These are phyloP conservation scores for Adelges cooleyi DNA, from an alignment of 1,140 invertebrate species.

Conservation along the genomic window DNA sequence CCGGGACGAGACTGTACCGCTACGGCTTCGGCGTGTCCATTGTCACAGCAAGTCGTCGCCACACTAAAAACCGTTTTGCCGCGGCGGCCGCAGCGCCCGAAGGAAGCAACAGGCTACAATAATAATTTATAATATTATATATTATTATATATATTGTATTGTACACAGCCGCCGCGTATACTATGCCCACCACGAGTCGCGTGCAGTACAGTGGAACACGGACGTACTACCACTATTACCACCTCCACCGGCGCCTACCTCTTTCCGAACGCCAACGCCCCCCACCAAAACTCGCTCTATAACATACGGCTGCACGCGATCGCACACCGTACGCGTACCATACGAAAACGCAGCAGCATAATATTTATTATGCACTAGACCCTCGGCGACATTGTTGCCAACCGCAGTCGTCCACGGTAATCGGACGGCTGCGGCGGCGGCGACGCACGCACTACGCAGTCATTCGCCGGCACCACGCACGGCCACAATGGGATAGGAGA, in stretches of 20 bases:
- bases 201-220: no score
- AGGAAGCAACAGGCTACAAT: slow-evolving; percentile 18
- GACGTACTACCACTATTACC: no score
- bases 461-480: no score
- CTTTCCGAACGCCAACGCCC: background rate
- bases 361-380: background rate
- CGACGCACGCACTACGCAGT: background rate
- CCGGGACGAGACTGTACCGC: background rate
- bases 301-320: background rate
- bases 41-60: slow-evolving; percentile 14
- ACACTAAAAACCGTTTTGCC: slow-evolving; percentile 16
- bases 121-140: no score
- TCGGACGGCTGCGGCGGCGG: no score
- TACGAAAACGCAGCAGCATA: no score
- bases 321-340: background rate
- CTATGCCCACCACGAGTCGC: no score
- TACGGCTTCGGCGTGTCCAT: slow-evolving; percentile 22
- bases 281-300: background rate
- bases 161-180: background rate
- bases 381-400: slow-evolving; percentile 14
- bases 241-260: background rate
- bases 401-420: background rate
- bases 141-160: background rate
- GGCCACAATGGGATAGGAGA: no score
- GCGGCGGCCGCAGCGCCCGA: slow-evolving; percentile 1